These are phyloP conservation scores for Columbina picui DNA, from an alignment of 2,113 vertebrate genomes.

Conservation along the genomic window DNA sequence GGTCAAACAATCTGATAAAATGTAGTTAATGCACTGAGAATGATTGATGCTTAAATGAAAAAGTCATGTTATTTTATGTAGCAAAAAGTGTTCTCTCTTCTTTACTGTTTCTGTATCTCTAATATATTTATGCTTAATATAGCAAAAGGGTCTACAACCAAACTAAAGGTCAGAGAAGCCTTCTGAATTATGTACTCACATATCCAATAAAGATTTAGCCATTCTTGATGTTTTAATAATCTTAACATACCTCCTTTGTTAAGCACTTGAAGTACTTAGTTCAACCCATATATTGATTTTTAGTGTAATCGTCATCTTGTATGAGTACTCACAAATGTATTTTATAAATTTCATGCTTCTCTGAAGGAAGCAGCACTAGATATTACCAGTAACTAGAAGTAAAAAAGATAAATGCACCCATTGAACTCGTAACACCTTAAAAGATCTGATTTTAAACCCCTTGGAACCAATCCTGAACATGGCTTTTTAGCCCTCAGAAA, in stretches of 20 bases:
- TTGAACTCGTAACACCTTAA: background rate
- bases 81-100: background rate
- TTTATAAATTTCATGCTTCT: background rate
- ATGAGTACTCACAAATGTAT: background rate
- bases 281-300: background rate
- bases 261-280: background rate
- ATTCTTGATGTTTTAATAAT: background rate
- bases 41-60: conserved; percentile 31
- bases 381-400: background rate
- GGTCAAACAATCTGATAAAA: conserved; percentile 63
- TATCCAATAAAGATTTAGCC: background rate
- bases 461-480: background rate
- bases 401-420: background rate
- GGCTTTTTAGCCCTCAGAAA: background rate
- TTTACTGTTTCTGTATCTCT: background rate
- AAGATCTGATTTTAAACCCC: background rate
- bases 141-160: background rate
- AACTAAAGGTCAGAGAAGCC: background rate
- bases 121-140: background rate
- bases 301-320: background rate
- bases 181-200: background rate
- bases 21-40: conserved; percentile 53
- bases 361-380: background rate
- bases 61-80: background rate
- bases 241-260: background rate